Conservation (phyloP, 1,140 invertebrate genomes). For the Rhizoglyphus robini region DNA sequence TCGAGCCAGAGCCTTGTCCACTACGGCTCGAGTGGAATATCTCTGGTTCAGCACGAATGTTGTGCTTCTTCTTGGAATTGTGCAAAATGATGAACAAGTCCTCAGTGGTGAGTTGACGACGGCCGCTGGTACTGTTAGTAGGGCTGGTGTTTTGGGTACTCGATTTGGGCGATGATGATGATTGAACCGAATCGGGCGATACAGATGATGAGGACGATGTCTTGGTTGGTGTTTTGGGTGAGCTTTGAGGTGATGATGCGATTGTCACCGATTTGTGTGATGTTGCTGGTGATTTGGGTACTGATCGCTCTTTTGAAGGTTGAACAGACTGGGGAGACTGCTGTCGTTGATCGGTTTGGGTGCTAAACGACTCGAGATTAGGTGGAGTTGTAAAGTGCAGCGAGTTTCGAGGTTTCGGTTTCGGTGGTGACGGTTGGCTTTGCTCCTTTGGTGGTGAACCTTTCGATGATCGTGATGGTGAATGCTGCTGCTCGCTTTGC, state of each 20-base stretch:
- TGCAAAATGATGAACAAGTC: slow-evolving; percentile 28
- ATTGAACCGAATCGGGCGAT: too few species aligned
- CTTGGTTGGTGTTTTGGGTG: not conserved
- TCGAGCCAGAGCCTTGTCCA: not conserved
- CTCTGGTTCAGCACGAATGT: slow-evolving; percentile 26
- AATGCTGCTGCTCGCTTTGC: not conserved
- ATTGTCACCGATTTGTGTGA: too few species aligned
- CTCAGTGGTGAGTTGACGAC: slow-evolving; percentile 23
- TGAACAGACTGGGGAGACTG: too few species aligned
- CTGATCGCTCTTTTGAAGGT: too few species aligned
- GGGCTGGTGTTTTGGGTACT: not conserved
- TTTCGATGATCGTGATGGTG: not conserved
- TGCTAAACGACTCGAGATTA: not conserved
- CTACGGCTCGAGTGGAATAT: not conserved
- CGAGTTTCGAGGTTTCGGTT: slow-evolving; percentile 11
- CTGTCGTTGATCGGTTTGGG: not conserved
- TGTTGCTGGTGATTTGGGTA: too few species aligned
- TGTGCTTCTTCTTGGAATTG: slow-evolving; percentile 28
- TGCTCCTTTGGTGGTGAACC: not conserved
- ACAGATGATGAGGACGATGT: not conserved
- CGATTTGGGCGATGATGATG: not conserved
- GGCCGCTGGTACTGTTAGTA: not conserved
- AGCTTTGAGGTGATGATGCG: too few species aligned
- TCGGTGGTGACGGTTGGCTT: not conserved
- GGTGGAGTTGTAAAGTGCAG: not conserved